phyloP scores from a whole-genome alignment of 2,888 invertebrate species.

The Helicoverpa assulta region DNA sequence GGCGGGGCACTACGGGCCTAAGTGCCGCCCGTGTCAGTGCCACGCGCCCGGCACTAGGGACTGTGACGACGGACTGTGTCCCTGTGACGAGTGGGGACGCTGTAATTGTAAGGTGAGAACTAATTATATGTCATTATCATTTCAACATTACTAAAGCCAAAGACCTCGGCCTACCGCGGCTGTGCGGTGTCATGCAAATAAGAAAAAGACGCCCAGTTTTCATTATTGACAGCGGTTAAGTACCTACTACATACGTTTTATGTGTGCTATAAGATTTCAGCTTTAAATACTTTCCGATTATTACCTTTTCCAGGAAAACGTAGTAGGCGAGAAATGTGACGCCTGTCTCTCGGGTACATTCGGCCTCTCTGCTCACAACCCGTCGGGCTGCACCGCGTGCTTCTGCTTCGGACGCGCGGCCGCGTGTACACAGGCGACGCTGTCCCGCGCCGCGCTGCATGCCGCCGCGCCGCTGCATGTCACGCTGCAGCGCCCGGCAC shows the following conservation, averaged over 20 bases:
- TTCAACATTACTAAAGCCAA: too few relatives aligned
- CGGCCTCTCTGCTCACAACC: constrained; percentile 94
- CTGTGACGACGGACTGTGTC: constrained; percentile 91
- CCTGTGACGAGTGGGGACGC: constrained; percentile 93
- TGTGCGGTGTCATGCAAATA: too few relatives aligned
- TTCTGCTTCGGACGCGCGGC: constrained; percentile 98
- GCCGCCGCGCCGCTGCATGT: constrained; percentile 89
- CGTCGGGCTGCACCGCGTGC: constrained; percentile 97
- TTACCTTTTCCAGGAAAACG: constrained; percentile 92
- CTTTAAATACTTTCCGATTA: not conserved
- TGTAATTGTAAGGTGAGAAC: constrained; percentile 96
- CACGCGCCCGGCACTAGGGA: constrained; percentile 92
- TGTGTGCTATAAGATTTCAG: not conserved
- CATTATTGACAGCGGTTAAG: too few relatives aligned
- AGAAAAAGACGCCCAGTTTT: too few relatives aligned
- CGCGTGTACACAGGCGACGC: constrained; percentile 94
- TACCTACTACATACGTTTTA: too few relatives aligned
- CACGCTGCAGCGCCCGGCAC: constrained; percentile 73
- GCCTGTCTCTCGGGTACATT: constrained; percentile 96
- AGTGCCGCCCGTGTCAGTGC: constrained; percentile 96
- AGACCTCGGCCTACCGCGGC: too few relatives aligned
- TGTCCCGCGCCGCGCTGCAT: constrained; percentile 95
- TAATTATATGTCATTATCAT: too few relatives aligned
- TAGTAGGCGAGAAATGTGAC: constrained; percentile 95
- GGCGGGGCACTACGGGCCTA: constrained; percentile 96